Evolutionary conservation across 2,888 invertebrate genomes (phyloP).

Genomic region (Deilephila porcellus): DNA sequence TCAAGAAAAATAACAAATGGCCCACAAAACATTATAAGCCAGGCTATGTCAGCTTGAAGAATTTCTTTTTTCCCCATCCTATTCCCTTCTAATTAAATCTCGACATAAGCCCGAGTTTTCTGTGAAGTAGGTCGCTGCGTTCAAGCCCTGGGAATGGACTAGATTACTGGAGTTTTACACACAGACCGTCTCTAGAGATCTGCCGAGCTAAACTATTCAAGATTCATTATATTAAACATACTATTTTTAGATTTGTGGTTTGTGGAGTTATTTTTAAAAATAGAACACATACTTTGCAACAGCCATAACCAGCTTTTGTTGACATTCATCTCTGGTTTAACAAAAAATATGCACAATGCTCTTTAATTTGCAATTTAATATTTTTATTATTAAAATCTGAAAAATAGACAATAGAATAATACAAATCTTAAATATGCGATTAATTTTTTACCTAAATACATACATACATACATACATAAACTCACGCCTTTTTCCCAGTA

Average conservation of each 20-base stretch:
- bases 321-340: too few species aligned
- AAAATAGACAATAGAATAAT: too few species aligned
- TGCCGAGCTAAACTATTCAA: constrained; percentile 25
- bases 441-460: too few species aligned
- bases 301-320: too few species aligned
- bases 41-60: constrained; percentile 17
- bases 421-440: too few species aligned
- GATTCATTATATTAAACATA: constrained; percentile 20
- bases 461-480: too few species aligned
- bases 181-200: constrained; percentile 28
- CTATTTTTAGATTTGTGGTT: neutral
- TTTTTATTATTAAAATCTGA: too few species aligned
- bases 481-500: too few species aligned
- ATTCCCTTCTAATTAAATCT: constrained; percentile 34
- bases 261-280: neutral
- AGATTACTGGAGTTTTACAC: constrained; percentile 33
- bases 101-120: constrained; percentile 27
- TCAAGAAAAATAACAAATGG: constrained; percentile 20
- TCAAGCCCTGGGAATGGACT: constrained; percentile 30
- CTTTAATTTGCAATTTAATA: too few species aligned
- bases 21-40: constrained; percentile 13
- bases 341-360: too few species aligned
- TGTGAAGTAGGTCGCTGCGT: constrained; percentile 32
- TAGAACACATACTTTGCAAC: neutral
- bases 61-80: constrained; percentile 26